Conservation (phyloP, 2,888 invertebrate species). For the Xiphydria camelus region DNA sequence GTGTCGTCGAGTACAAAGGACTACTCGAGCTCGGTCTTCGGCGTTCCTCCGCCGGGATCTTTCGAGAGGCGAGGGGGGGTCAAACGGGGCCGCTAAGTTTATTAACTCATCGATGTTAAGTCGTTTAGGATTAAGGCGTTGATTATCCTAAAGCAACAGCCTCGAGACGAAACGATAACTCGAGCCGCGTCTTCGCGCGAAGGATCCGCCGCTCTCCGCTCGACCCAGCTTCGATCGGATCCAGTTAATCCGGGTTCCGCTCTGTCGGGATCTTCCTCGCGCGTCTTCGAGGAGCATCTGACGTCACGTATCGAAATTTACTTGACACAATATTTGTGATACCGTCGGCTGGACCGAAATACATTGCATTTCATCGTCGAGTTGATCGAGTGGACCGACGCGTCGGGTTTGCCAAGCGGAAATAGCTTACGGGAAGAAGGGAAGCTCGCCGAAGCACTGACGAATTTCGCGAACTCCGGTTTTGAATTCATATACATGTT, state of each 20-base stretch:
- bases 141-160: conserved; percentile 52
- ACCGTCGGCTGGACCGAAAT: conserved; percentile 3
- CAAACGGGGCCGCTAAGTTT: background rate
- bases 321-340: conserved; percentile 25
- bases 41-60: no score
- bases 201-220: conserved; percentile 39
- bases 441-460: no score
- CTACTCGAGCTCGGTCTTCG: no score
- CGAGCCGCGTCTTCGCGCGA: conserved; percentile 37
- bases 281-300: conserved; percentile 28
- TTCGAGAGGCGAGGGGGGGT: background rate
- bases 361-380: background rate
- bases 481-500: no score
- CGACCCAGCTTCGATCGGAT: conserved; percentile 45
- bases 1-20: no score
- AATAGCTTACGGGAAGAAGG: no score
- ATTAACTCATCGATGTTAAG: conserved; percentile 32
- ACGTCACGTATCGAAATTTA: conserved; percentile 36
- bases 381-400: conserved; percentile 1
- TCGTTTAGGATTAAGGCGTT: conserved; percentile 43
- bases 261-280: conserved; percentile 38
- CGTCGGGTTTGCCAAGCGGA: conserved; percentile 24
- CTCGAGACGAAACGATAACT: conserved; percentile 47
- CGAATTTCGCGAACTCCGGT: no score
- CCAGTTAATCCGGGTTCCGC: conserved; percentile 46